Evolutionary conservation across 2,888 invertebrate genomes (phyloP).

Genomic region (Drosophila mimica): DNA sequence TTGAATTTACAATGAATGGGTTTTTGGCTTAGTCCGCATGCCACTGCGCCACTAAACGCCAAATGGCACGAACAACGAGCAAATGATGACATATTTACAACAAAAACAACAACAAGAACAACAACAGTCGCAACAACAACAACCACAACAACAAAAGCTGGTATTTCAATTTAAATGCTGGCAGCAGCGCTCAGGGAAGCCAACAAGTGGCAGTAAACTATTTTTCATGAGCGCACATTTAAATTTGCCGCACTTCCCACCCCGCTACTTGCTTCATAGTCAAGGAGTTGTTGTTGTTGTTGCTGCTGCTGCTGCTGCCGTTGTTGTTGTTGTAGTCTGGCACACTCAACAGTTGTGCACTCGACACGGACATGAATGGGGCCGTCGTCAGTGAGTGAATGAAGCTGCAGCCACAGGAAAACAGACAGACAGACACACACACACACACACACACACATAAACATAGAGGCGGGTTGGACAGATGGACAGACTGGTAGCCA

Average conservation of each 20-base stretch:
- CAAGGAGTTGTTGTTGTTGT: constrained; percentile 31
- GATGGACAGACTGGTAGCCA: constrained; percentile 12
- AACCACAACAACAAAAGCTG: constrained; percentile 60
- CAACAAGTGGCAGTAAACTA: constrained; percentile 81
- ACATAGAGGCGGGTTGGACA: constrained; percentile 1
- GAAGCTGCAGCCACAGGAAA: constrained; percentile 54
- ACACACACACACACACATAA: background rate
- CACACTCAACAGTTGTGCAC: constrained; percentile 62
- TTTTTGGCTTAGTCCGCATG: constrained; percentile 60
- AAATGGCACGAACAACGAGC: constrained; percentile 71
- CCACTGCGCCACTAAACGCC: constrained; percentile 51
- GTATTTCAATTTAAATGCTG: constrained; percentile 14
- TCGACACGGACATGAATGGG: constrained; percentile 68
- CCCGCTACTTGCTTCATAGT: constrained; percentile 9
- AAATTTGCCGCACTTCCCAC: constrained; percentile 25
- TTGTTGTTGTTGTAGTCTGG: constrained; percentile 40
- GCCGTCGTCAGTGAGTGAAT: constrained; percentile 54
- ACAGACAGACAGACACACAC: constrained; percentile 10
- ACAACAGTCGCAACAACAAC: constrained; percentile 34
- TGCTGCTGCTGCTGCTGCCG: background rate
- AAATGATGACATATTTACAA: constrained; percentile 71
- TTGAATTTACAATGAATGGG: constrained; percentile 79
- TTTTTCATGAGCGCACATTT: constrained; percentile 60
- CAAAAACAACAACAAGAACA: constrained; percentile 36
- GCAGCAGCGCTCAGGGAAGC: constrained; percentile 42